These are phyloP conservation scores for Solea solea DNA, from an alignment of 2,113 vertebrate species.

Conservation along the genomic window DNA sequence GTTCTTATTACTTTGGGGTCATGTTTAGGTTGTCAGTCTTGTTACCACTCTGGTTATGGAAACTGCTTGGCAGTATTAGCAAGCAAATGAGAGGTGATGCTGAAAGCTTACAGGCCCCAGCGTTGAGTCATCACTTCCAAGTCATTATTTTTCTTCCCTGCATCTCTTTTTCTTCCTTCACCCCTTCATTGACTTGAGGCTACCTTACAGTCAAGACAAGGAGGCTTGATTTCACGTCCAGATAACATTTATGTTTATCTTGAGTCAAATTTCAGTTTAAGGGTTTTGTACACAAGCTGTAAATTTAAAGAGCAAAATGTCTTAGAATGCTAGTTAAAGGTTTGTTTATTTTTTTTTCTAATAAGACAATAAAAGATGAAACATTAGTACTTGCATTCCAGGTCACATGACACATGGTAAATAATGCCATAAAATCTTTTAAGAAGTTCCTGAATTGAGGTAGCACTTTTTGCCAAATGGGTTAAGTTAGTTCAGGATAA, in stretches of 20 bases:
- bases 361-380: no score
- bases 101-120: slow-evolving; percentile 63
- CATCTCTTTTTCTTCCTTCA: slow-evolving; percentile 40
- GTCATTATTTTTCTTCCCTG: slow-evolving; percentile 60
- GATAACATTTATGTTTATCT: background rate
- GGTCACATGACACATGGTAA: accelerated
- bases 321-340: no score
- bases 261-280: no score
- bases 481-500: background rate
- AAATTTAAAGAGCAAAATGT: no score
- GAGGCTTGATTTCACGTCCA: background rate
- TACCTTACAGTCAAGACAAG: slow-evolving; percentile 38
- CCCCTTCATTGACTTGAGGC: slow-evolving; percentile 37
- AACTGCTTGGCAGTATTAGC: slow-evolving; percentile 56
- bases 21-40: slow-evolving; percentile 37
- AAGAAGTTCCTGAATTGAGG: background rate
- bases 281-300: no score
- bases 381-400: background rate
- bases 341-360: no score
- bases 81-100: slow-evolving; percentile 55
- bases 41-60: slow-evolving; percentile 41
- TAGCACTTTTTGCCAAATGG: background rate
- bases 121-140: slow-evolving; percentile 62
- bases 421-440: background rate
- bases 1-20: slow-evolving; percentile 22